These are phyloP conservation scores for Onychomys leucogaster DNA, from an alignment of 2,797 vertebrate species.

Conservation along the genomic window DNA sequence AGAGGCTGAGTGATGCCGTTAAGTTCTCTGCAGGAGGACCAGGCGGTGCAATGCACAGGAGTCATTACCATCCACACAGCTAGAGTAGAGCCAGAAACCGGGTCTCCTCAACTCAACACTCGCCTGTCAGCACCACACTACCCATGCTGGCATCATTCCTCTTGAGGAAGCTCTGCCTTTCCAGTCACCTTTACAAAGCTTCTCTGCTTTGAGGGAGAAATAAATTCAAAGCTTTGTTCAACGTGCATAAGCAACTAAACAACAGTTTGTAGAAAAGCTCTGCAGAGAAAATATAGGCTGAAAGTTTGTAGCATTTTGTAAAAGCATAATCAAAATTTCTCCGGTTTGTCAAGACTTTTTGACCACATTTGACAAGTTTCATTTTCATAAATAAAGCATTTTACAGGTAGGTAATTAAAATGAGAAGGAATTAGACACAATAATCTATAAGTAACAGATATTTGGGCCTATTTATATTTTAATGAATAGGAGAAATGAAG, in stretches of 20 bases:
- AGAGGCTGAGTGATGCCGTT: neutral
- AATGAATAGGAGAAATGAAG: slow-evolving; percentile 71
- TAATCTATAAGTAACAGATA: slow-evolving; percentile 61
- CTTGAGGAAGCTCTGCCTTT: neutral
- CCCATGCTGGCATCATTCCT: neutral
- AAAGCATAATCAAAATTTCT: neutral
- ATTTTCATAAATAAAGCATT: neutral
- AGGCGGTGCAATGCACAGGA: neutral
- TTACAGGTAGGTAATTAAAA: slow-evolving; percentile 30
- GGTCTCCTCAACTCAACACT: neutral
- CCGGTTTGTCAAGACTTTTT: slow-evolving; percentile 32
- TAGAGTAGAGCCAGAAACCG: neutral
- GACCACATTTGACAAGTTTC: neutral
- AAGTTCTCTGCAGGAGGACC: slow-evolving; percentile 2
- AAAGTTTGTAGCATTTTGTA: neutral
- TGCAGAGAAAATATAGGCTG: neutral
- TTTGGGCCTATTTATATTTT: slow-evolving; percentile 53
- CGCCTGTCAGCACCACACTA: neutral
- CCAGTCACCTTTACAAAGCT: neutral
- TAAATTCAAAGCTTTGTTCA: neutral
- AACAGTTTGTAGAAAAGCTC: neutral
- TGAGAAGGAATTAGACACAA: neutral
- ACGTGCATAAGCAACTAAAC: neutral
- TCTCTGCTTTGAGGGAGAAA: neutral
- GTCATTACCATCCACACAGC: neutral